Base-by-base conservation (phyloP, 2,797 vertebrate species). In the Vespertilio murinus region DNA sequence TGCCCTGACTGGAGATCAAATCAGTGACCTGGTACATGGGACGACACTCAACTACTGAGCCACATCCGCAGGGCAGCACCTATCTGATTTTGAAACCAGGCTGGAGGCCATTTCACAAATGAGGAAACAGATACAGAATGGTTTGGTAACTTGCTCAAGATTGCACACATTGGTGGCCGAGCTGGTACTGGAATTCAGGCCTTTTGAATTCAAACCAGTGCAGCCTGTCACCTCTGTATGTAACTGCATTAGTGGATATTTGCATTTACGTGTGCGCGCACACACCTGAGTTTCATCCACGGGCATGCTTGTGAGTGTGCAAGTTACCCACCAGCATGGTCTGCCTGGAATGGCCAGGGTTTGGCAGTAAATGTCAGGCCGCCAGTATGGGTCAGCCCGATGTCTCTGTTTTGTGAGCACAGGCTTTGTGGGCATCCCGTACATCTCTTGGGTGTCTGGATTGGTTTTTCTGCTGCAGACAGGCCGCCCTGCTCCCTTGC, bases 191-290 rank as follows among this genome's bases (percentile, higher is more conserved):
- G 16, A 45, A 79, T 67, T 65, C 16, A 59, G 35, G 22, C 8
- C 67, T 82, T 70, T 49, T 88, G 35, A 78, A 49, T 30, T 47
- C 79, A 70, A 38, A 45, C 12, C 38, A 33, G 18, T 13, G 47
- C 13, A 2, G 23, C 18, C 2, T 78, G 16, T 47, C 25, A 7
- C 20, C 69, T 69, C 20, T 1, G 0, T 0, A 20, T 8, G 3
- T 35, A 3, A 6, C 12, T 18, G 67, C 23, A 0, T 35, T 69
- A 28, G 49, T 47, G 35, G 30, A n/a, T 6, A 18, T 49, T 78
- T 81, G 13, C 40, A n/a, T 71, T 59, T 64, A 45, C 42, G 42
- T 42, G 42, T 42, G 42, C 11, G 2, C 10, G 10, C 45, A 12
- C 5, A 1, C 42, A 49, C 42, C 13, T 3, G 14, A 49, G 33